Conservation (phyloP, 2,113 vertebrate genomes). For the Tachycineta bicolor region DNA sequence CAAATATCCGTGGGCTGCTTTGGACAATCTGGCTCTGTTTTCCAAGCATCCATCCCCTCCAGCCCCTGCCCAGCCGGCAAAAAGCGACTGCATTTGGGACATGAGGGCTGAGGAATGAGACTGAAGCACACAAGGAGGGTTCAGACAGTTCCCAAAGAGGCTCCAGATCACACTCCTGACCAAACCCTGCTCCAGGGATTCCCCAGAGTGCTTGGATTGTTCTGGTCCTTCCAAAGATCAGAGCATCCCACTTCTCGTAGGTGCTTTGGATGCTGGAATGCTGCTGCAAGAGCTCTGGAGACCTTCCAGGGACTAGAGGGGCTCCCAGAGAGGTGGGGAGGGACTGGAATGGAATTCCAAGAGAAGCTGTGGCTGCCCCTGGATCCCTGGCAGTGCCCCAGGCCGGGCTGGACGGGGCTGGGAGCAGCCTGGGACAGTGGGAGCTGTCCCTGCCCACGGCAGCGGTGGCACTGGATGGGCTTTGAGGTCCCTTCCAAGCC, state of each 20-base stretch:
- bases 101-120: fast-evolving
- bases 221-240: background rate
- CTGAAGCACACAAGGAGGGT: background rate
- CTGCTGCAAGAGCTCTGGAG: background rate
- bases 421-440: background rate
- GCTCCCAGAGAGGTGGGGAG: background rate
- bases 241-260: background rate
- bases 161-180: background rate
- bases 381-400: background rate
- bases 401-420: background rate
- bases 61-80: background rate
- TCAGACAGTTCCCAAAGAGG: background rate
- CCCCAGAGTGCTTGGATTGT: fast-evolving
- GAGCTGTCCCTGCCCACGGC: background rate
- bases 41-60: background rate
- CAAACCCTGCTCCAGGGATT: background rate
- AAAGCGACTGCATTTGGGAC: fast-evolving
- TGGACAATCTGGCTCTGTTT: constrained; percentile 35
- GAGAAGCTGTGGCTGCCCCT: background rate
- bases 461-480: background rate
- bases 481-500: background rate
- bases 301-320: background rate
- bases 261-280: background rate
- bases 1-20: background rate
- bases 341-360: background rate